Conservation (phyloP, 2,113 vertebrate genomes). For the Andinoacara biseriatus region DNA sequence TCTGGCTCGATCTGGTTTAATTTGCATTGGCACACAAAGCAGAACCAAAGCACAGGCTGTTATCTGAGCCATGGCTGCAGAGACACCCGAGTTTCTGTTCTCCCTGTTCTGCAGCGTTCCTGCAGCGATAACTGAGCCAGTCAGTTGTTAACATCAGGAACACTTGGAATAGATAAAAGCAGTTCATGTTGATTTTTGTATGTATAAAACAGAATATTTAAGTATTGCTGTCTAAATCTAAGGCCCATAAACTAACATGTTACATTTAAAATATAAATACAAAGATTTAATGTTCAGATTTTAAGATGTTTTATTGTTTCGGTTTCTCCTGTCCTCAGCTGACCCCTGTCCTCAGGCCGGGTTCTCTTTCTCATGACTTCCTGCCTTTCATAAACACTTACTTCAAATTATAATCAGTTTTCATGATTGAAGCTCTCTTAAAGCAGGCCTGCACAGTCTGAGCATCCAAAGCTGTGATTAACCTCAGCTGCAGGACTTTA, state of each 20-base stretch:
- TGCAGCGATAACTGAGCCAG: not conserved
- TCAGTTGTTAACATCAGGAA: not conserved
- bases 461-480: rapidly evolving
- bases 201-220: too few species aligned
- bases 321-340: too few species aligned
- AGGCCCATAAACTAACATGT: too few species aligned
- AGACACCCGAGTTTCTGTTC: not conserved
- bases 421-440: not conserved
- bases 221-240: too few species aligned
- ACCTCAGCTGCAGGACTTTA: not conserved
- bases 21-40: not conserved
- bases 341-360: too few species aligned
- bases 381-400: not conserved
- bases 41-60: not conserved
- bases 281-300: too few species aligned
- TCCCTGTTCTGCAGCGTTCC: not conserved
- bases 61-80: too few species aligned
- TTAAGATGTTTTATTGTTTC: too few species aligned
- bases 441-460: rapidly evolving
- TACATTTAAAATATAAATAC: too few species aligned
- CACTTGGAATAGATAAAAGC: too few species aligned
- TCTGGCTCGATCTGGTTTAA: not conserved
- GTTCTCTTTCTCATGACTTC: rapidly evolving
- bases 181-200: too few species aligned
- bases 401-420: not conserved